A percentile compares a stretch with the other conserved stretches of the same genome.
phyloP scores from a whole-genome alignment of 2,888 invertebrate species.

The Chalcis sispes region DNA sequence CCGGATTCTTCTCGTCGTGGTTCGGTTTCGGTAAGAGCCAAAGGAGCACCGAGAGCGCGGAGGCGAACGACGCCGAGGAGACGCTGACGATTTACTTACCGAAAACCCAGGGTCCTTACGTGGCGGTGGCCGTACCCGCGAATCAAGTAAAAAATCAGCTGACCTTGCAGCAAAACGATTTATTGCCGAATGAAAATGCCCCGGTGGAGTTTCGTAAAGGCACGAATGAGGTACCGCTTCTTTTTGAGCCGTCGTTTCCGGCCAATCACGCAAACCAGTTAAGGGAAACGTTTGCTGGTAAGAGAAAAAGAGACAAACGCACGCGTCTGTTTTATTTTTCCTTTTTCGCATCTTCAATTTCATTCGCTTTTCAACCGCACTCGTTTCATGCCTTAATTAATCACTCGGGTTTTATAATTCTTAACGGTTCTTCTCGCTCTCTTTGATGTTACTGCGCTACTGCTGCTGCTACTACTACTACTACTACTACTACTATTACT shows the following conservation, averaged over 20 bases:
- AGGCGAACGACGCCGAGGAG: not conserved
- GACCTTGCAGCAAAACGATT: not conserved
- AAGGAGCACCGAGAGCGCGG: not conserved
- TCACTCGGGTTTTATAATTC: not conserved
- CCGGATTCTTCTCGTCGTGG: not conserved
- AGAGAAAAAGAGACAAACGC: too few species aligned
- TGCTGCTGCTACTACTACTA: too few species aligned
- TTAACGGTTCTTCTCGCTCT: not conserved
- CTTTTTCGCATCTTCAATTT: too few species aligned
- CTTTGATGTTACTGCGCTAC: not conserved
- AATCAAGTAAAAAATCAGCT: not conserved
- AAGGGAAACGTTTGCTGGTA: slow-evolving; percentile 13
- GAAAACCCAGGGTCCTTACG: slow-evolving; percentile 54
- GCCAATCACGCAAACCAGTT: slow-evolving; percentile 14
- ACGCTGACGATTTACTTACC: slow-evolving; percentile 50
- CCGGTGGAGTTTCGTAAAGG: not conserved
- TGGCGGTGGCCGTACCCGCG: slow-evolving; percentile 45
- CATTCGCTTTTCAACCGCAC: too few species aligned
- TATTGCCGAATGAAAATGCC: not conserved
- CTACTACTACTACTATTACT: too few species aligned
- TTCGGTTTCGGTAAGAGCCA: slow-evolving; percentile 3
- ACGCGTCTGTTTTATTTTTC: too few species aligned
- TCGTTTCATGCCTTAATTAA: slow-evolving; percentile 32
- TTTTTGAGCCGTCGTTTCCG: not conserved
- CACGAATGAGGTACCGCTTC: not conserved